Base-by-base conservation (phyloP, 1,140 invertebrate genomes). In the Heliconius himera region DNA sequence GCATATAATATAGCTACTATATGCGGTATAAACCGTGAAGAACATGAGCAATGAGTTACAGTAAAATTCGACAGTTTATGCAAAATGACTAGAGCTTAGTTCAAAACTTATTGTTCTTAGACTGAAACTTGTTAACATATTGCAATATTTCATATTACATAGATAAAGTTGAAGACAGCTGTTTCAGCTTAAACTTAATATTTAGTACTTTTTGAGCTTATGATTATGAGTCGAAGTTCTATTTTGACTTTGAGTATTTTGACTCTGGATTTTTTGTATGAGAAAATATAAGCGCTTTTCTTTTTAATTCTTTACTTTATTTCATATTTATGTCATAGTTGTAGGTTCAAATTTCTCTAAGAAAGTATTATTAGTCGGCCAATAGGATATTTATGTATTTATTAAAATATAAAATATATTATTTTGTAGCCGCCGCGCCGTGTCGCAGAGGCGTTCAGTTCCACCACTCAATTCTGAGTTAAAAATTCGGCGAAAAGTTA, bases 101-200 rank as follows among this genome's bases (percentile, higher is more conserved):
- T 60, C 20, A 60, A 60, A 60, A 60, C 54, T 60, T 66, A 66
- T 66, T 66, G 26, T 66, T 66, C 9, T 66, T 13, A 66, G 22
- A 29, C 26, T 66, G 26, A 29, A 29, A 66, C 9, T 66, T 66
- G 60, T 66, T 66, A 66, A 26, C 60, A 66, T 66, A 66, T 29
- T 66, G 26, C 0, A 66, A 26, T 26, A 60, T 54, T 54, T 46
- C 51, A 20, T 18, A 22, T 66, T 66, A 26, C 60, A 66, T 66
- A 66, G 22, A 13, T 11, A 66, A 66, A 66, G 22, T 66, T 29
- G 26, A 66, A 16, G 60, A 29, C 60, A 66, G n/a, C 54, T 22
- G 60, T 66, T 29, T 66, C 13, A 29, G 11, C 26, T 66, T 0
- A 8, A 66, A 22, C 9, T 66, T 66, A 66, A 16, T 26, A 29